Percentiles rank a stretch among this genome's conserved stretches.
phyloP scores from a whole-genome alignment of 2,888 invertebrate species.

The Nemoura dubitans region DNA sequence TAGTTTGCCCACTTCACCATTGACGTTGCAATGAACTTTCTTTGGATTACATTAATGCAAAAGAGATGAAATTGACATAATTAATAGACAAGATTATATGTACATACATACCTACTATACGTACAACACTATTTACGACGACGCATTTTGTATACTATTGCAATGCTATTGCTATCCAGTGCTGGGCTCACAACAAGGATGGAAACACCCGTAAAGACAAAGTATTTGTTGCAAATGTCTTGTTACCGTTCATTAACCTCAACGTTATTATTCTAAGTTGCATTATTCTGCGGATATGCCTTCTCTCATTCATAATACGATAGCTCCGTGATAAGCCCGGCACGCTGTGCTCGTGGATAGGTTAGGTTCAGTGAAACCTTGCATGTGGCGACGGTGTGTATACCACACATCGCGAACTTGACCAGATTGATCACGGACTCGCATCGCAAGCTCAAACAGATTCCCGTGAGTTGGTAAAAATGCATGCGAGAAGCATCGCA shows the following conservation, averaged over 20 bases:
- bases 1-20: background rate
- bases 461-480: background rate
- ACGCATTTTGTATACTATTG: background rate
- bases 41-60: slow-evolving; percentile 20
- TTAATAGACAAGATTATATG: background rate
- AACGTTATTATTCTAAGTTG: slow-evolving; percentile 1
- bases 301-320: slow-evolving; percentile 32
- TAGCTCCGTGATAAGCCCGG: slow-evolving; percentile 3
- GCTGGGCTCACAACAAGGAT: background rate
- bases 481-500: background rate
- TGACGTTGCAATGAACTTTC: background rate
- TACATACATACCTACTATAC: background rate
- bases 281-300: background rate
- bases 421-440: background rate
- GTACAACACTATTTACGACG: background rate
- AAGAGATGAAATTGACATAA: slow-evolving; percentile 33
- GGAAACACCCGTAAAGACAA: slow-evolving; percentile 21
- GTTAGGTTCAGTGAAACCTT: background rate
- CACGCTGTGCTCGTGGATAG: background rate
- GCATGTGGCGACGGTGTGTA: background rate
- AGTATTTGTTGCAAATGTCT: slow-evolving; percentile 17
- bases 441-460: background rate
- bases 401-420: background rate
- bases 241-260: slow-evolving; percentile 29
- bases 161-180: background rate